A percentile compares a stretch with the other conserved stretches of the same genome.
Evolutionary conservation across 2,888 invertebrate species (phyloP).

Genomic region (Rotaria magnacalcarata): DNA sequence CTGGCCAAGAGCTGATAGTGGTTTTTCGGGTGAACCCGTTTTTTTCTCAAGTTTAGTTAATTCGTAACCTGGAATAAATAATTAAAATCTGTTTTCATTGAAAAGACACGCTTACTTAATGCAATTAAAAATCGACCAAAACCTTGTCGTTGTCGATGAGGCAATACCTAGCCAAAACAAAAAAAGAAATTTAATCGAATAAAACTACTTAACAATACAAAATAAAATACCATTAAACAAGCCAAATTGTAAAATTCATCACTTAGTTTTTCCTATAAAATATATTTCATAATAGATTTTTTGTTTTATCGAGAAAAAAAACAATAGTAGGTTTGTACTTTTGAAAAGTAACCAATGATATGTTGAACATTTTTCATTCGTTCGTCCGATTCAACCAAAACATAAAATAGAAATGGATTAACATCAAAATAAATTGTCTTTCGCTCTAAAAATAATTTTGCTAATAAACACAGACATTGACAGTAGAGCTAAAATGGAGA

Average conservation of each 20-base stretch:
- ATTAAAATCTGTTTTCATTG: not conserved
- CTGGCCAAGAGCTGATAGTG: slow-evolving; percentile 88
- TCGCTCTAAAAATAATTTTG: slow-evolving; percentile 91
- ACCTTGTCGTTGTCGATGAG: slow-evolving; percentile 92
- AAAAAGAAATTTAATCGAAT: not conserved
- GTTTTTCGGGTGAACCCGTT: slow-evolving; percentile 96
- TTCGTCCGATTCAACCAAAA: slow-evolving; percentile 85
- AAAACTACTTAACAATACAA: slow-evolving; percentile 51
- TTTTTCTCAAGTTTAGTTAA: slow-evolving; percentile 82
- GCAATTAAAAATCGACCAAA: slow-evolving; percentile 92
- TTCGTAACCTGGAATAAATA: slow-evolving; percentile 69
- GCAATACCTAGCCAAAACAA: slow-evolving; percentile 72
- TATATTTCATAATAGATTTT: slow-evolving; percentile 61
- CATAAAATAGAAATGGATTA: slow-evolving; percentile 91
- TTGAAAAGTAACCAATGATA: slow-evolving; percentile 86
- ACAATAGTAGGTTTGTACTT: slow-evolving; percentile 74
- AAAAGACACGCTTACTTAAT: slow-evolving; percentile 63
- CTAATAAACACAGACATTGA: slow-evolving; percentile 87
- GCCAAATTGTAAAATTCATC: slow-evolving; percentile 22
- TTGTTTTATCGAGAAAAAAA: slow-evolving; percentile 65
- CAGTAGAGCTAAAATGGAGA: slow-evolving; percentile 69
- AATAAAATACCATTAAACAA: slow-evolving; percentile 30
- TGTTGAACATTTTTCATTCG: slow-evolving; percentile 57
- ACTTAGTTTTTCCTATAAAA: slow-evolving; percentile 9
- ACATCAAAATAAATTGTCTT: slow-evolving; percentile 97